These are phyloP conservation scores for Trissolcus japonicus DNA, from an alignment of 2,888 invertebrate species.

Conservation along the genomic window DNA sequence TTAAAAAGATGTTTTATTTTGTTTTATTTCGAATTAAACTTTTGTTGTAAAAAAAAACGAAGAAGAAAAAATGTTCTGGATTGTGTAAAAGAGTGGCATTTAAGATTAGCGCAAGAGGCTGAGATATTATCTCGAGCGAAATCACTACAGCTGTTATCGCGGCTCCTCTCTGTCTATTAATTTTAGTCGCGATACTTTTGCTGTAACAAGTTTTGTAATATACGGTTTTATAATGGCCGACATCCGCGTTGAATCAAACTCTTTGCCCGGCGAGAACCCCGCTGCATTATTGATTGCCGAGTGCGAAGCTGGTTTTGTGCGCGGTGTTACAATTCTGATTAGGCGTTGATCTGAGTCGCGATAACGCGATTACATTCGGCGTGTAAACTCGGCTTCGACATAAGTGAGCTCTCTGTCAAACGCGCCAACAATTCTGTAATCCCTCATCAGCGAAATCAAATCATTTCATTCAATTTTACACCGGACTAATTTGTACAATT, in stretches of 20 bases:
- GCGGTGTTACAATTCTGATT: constrained; percentile 40
- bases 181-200: constrained; percentile 43
- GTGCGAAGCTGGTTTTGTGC: constrained; percentile 28
- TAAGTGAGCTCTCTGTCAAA: constrained; percentile 14
- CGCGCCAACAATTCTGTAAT: constrained; percentile 4
- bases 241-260: constrained; percentile 40
- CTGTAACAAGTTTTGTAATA: constrained; percentile 47
- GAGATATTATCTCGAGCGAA: constrained; percentile 32
- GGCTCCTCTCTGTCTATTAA: constrained; percentile 30
- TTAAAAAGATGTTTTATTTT: too few species aligned
- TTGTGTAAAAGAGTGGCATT: constrained; percentile 19
- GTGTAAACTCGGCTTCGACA: constrained; percentile 34
- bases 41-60: constrained; percentile 6
- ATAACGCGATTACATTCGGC: constrained; percentile 44
- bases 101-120: constrained; percentile 24
- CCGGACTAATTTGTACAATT: too few species aligned
- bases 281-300: constrained; percentile 43
- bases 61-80: constrained; percentile 3
- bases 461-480: too few species aligned
- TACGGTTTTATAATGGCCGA: constrained; percentile 33
- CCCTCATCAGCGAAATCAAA: constrained; percentile 1
- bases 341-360: constrained; percentile 31
- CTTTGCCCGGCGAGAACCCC: constrained; percentile 34
- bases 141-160: constrained; percentile 27
- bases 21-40: too few species aligned